These are phyloP conservation scores for Amblyjoppa fuscipennis DNA, from an alignment of 2,888 invertebrate genomes.

Conservation along the genomic window DNA sequence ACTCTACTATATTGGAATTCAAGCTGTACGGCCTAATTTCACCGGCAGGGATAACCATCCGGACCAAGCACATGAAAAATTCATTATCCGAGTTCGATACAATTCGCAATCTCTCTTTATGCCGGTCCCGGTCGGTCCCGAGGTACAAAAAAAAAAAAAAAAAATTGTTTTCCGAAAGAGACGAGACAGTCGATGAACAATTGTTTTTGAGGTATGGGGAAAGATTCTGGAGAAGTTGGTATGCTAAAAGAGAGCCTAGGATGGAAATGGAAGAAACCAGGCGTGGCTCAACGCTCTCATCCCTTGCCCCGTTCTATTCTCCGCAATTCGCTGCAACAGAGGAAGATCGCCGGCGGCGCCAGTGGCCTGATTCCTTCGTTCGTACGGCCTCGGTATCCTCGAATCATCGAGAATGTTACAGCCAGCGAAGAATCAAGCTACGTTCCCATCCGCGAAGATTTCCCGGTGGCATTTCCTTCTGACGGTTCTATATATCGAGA, in stretches of 20 bases:
- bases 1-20: not conserved
- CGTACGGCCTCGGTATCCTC: not conserved
- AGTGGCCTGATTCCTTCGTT: conserved; percentile 2
- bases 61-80: not conserved
- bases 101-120: not conserved
- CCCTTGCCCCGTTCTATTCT: not conserved
- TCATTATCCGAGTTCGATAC: not conserved
- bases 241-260: not conserved
- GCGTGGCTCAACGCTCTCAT: not conserved
- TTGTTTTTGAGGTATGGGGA: not conserved
- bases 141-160: not conserved
- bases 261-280: not conserved
- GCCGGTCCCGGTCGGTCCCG: not conserved
- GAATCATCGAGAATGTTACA: not conserved
- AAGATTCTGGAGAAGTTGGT: not conserved
- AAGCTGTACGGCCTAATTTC: not conserved
- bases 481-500: not conserved
- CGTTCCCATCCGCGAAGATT: conserved; percentile 17
- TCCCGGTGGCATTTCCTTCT: conserved; percentile 15
- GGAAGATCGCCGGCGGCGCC: conserved; percentile 5
- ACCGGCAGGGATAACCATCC: not conserved
- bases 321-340: not conserved
- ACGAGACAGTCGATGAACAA: not conserved
- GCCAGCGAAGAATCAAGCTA: conserved; percentile 1
- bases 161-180: not conserved